Evolutionary conservation across 1,140 invertebrate species (phyloP), one percentile per base, ranked within the genome.

Genomic region (Hylyphantes graminicola): DNA sequence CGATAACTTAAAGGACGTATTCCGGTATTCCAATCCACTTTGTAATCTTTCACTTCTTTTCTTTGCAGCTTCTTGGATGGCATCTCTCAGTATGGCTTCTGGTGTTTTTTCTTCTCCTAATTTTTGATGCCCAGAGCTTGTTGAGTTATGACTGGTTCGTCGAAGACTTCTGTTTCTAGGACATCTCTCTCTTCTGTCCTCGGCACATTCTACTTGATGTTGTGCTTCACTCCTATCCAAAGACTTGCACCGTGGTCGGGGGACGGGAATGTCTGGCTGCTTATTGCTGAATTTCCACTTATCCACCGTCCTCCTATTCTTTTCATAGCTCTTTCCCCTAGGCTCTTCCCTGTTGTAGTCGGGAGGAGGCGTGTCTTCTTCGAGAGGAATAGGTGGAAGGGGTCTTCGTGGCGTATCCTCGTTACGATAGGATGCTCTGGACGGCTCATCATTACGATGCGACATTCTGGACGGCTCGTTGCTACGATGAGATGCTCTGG

Each of bases 221-320:
- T 75, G 59, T 48, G 77, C 75, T 48, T 85, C 83, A 21, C 19
- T 55, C 50, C 65, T 21, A 55, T 85, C 83, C 63, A 85, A 72
- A 61, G 83, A 85, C 53, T 85, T 85, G 17, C 75, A 77, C 17
- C 65, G 19, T 19, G 61, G 51, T 48, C 67, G 70, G 1, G 68
- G 48, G 10, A 35, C 4, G 17, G 9, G n/a, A 55, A 75, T 72
- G n/a, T 54, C 19, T 8, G 61, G 64, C 15, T 61, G 70, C 61
- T 78, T 85, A 35, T 35, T 35, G 7, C 53, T 84, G 53, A 85
- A 78, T 73, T 77, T 85, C 83, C 83, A 85, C 64, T 85, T 85
- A 53, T 85, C 83, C n/a, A 85, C 74, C 2, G 59, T 77, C 17
- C 83, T 17, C 19, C 83, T 53, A 72, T 85, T 85, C 59, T 85